These are phyloP conservation scores for Pteruthius melanotis DNA, from an alignment of 2,113 vertebrate species.

Conservation along the genomic window DNA sequence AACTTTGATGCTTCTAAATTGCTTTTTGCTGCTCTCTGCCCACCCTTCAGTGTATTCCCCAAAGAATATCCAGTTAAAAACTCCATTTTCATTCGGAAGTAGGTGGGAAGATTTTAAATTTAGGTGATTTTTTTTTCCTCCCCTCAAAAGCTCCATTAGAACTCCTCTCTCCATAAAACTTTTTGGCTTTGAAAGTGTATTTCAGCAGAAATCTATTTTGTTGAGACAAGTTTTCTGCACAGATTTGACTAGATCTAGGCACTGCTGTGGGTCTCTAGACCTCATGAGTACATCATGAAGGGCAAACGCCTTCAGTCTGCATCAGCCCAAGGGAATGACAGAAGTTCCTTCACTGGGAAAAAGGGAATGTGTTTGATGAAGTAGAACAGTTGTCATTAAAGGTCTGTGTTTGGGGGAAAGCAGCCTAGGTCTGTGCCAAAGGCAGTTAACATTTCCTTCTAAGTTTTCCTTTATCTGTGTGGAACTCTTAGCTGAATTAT, in stretches of 20 bases:
- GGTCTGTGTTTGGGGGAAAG: background rate
- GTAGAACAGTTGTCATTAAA: background rate
- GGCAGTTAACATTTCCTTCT: background rate
- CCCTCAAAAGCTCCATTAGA: background rate
- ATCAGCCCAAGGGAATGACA: background rate
- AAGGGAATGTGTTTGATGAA: background rate
- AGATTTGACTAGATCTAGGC: background rate
- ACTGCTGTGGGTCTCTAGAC: background rate
- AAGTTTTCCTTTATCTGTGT: background rate
- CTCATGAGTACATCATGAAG: background rate
- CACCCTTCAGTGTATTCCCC: background rate
- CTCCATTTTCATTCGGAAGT: background rate
- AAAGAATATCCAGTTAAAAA: background rate
- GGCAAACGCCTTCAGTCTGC: background rate
- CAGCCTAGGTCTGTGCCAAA: background rate
- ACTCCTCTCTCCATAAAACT: background rate
- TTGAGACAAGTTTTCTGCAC: background rate
- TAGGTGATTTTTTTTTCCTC: background rate
- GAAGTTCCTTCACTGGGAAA: background rate
- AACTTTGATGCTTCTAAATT: background rate
- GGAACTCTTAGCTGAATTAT: background rate
- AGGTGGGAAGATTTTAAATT: background rate
- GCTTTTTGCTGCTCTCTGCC: background rate
- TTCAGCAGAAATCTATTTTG: background rate
- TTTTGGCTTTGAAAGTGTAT: background rate